These are phyloP conservation scores for Aleiodes testaceus DNA, from an alignment of 2,888 invertebrate genomes.

Conservation along the genomic window DNA sequence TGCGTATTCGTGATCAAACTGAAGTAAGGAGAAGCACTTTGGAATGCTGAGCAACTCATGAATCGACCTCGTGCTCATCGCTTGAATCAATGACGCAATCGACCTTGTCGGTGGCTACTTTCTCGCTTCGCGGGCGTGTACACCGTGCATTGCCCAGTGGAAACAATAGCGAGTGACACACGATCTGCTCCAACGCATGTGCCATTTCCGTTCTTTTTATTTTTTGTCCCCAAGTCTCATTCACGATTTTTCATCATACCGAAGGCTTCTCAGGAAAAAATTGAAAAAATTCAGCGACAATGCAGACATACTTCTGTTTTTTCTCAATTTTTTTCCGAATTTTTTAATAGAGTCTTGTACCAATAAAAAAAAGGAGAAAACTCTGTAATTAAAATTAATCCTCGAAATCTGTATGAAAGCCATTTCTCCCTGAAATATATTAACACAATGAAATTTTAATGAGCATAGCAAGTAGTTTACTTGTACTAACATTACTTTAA, in stretches of 20 bases:
- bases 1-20: background rate
- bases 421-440: too few relatives aligned
- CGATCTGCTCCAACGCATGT: slow-evolving; percentile 31
- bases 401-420: too few relatives aligned
- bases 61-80: slow-evolving; percentile 29
- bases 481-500: too few relatives aligned
- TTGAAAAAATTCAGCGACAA: too few relatives aligned
- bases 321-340: too few relatives aligned
- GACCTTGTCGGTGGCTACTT: slow-evolving; percentile 28
- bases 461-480: too few relatives aligned
- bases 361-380: too few relatives aligned
- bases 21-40: slow-evolving; percentile 5
- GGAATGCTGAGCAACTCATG: slow-evolving; percentile 1
- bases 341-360: too few relatives aligned
- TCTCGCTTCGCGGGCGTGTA: slow-evolving; percentile 16
- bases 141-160: slow-evolving; percentile 25
- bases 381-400: too few relatives aligned
- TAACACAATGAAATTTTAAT: too few relatives aligned
- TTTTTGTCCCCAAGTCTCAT: background rate
- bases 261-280: too few relatives aligned
- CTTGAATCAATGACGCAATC: slow-evolving; percentile 36
- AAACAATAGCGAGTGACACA: slow-evolving; percentile 24
- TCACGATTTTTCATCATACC: background rate
- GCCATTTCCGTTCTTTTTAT: slow-evolving; percentile 19
- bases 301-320: too few relatives aligned